Evolutionary conservation across 1,140 invertebrate genomes (phyloP), one percentile per base, ranked within the genome.

Genomic region (Listronotus oregonensis): DNA sequence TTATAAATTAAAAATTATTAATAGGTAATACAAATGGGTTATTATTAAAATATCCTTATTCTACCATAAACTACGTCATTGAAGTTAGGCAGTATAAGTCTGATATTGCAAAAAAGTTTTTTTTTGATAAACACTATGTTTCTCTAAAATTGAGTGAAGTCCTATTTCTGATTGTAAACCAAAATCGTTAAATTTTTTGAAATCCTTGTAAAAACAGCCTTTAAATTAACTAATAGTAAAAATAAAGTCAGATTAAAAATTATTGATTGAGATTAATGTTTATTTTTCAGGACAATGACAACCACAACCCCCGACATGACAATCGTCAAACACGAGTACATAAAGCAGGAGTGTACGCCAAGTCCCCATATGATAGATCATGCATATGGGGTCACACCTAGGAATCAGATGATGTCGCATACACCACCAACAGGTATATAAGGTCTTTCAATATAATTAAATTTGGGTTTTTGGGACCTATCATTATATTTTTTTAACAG

Each of bases 311-410:
- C 78, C 18, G 78, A 79, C 32, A 77, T 75, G 76, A 70, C 63
- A n/a, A 70, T 71, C n/a, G 63, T 77, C 17, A 79, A 79, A 59
- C 64, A 69, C 12, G 67, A 71, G 18, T 50, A 65, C 21, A 55
- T 47, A n/a, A 58, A 67, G 21, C 34, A 59, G 10, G 69, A 73
- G 60, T 70, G 63, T n/a, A 75, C 76, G n/a, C 73, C 77, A 2
- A 89, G 87, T 80, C 88, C 88, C 52, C 91, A 93, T 80, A 84
- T 93, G 65, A 83, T 92, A 65, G 91, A 93, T 80, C 91, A 93
- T 77, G 91, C 90, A 62, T 93, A 92, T 80, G 90, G 90, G 47
- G 89, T 89, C 67, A 92, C 90, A 55, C 90, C 90, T 73, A 86
- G 89, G 79, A 86, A 88, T 75, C 86, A 90, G 80, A 85, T 89